Base-by-base conservation (phyloP, 2,888 invertebrate genomes). In the Idaea biselata region DNA sequence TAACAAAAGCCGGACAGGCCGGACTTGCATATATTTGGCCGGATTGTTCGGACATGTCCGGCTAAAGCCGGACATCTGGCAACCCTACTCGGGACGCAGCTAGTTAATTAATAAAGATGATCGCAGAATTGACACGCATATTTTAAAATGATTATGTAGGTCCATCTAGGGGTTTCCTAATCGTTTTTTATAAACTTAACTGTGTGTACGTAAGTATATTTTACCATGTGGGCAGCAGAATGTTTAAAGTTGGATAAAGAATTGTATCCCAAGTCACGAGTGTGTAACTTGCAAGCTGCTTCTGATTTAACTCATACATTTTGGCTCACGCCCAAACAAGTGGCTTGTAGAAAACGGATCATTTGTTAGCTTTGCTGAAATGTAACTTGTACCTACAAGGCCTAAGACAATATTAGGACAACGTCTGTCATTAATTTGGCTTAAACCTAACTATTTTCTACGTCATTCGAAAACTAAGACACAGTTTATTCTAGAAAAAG, bases 311-410 rank as follows among this genome's bases (percentile, higher is more conserved):
- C 18, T 18, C 18, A 56, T 56, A 56, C 56, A 56, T 56, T 56
- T 56, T 56, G 56, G 56, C 56, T 56, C 56, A 56, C 7, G 18
- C 56, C 56, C 56, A 56, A 56, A 56, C 56, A 56, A 56, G 56
- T 56, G 56, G 56, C 18, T 56, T 56, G 14, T 18, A 18, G 56
- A 18, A 56, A 56, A 56, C 56, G 17, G 18, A 18, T 55, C 55
- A 55, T 56, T 44, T 44, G 44, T 44, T 44, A 44, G 7, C 14
- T 44, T 44, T 8, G 11, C 44, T 44, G 44, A 44, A 44, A 44
- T 44, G 44, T 44, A 44, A 44, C 44, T 44, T 44, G 14, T 44
- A 44, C 44, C 14, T 44, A 14, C 14, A 14, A 14, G 14, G 14
- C 44, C 44, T 33, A 11, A 33, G 33, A 33, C 33, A 33, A 44